Percentiles rank a stretch among this genome's conserved stretches.
Conservation (phyloP, 2,888 invertebrate genomes). For the Conus canariensis region DNA sequence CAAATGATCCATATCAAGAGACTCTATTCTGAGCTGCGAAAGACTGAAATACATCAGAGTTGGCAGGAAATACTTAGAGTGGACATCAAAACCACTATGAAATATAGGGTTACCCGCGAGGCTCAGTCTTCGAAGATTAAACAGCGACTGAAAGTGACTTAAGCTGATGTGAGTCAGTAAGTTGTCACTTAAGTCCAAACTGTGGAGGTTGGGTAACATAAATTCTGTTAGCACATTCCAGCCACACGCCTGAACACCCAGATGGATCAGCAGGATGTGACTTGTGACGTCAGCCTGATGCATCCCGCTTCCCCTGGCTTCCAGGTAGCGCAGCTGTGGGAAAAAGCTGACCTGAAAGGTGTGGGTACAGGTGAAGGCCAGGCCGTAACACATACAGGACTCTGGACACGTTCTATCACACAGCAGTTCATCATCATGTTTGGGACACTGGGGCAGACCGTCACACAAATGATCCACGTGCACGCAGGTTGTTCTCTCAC, state of each 20-base stretch:
- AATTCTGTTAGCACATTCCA: neutral
- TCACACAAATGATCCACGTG: neutral
- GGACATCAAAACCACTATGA: neutral
- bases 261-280: neutral
- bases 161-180: neutral
- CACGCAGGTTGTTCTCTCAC: neutral
- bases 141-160: neutral
- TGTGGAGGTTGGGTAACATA: neutral
- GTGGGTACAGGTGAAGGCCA: constrained; percentile 1
- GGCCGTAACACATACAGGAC: neutral
- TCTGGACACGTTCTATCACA: neutral
- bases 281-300: neutral
- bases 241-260: neutral
- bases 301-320: neutral
- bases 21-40: neutral
- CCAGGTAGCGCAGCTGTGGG: constrained; percentile 16
- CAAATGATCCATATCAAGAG: neutral
- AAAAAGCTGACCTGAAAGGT: constrained; percentile 1
- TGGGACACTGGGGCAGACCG: neutral
- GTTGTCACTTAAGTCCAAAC: neutral
- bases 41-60: neutral
- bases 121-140: neutral
- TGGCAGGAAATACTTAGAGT: neutral
- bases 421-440: constrained; percentile 2
- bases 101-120: neutral